phyloP scores from a whole-genome alignment of 2,797 vertebrate species.

The Emys orbicularis region DNA sequence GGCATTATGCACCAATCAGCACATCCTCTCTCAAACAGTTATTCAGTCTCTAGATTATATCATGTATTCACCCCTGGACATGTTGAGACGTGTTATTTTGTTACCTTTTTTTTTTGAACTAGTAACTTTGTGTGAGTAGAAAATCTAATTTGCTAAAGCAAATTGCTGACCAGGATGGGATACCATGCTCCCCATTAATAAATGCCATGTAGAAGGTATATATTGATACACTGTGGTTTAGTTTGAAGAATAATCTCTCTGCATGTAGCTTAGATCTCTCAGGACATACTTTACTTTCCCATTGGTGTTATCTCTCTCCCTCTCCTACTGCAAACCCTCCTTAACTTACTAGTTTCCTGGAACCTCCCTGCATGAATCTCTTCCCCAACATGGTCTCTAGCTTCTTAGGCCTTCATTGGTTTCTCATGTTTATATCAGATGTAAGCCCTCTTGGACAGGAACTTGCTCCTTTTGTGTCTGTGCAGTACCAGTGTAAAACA shows the following conservation, averaged over 20 bases:
- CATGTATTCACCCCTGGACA: background rate
- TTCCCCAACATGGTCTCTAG: background rate
- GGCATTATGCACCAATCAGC: background rate
- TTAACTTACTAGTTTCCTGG: background rate
- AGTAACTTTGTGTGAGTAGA: background rate
- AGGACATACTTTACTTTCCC: background rate
- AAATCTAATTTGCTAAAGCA: background rate
- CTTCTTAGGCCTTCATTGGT: background rate
- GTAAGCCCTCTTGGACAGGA: accelerated
- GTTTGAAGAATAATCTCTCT: background rate
- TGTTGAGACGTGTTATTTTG: background rate
- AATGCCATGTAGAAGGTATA: background rate
- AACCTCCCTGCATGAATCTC: background rate
- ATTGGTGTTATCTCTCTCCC: background rate
- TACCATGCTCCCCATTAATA: background rate
- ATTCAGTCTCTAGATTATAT: background rate
- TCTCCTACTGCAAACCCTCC: background rate
- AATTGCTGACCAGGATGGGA: background rate
- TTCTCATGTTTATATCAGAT: background rate
- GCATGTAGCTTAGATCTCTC: background rate
- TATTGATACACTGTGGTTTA: background rate
- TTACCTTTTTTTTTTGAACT: background rate
- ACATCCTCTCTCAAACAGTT: background rate
- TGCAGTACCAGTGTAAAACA: background rate
- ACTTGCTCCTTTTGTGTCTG: background rate